A percentile compares a stretch with the other conserved stretches of the same genome.
Conservation (phyloP, 1,140 invertebrate species). For the Brachionus koreanus region DNA sequence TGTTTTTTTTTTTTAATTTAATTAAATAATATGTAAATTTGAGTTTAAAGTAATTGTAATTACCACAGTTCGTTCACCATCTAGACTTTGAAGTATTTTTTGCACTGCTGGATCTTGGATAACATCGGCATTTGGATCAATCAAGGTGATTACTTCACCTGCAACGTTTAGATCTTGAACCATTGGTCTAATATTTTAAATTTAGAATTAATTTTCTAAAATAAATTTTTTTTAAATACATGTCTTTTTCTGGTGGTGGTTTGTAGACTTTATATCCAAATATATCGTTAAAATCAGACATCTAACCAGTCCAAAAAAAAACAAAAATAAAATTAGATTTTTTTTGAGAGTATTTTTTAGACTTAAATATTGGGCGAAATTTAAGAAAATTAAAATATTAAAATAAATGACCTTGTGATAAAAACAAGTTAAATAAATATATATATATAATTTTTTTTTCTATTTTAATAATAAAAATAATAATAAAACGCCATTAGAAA, state of each 20-base stretch:
- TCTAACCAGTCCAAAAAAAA: slow-evolving; percentile 6
- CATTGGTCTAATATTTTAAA: slow-evolving; percentile 13
- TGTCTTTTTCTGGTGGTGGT: slow-evolving; percentile 42
- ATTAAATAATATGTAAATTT: neutral
- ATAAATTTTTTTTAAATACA: neutral
- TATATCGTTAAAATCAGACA: slow-evolving; percentile 42
- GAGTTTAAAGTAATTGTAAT: neutral
- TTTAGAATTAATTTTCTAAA: neutral
- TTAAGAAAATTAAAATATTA: neutral
- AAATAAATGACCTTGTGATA: neutral
- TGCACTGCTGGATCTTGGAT: slow-evolving; percentile 40
- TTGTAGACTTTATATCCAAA: slow-evolving; percentile 44
- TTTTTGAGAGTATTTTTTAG: neutral
- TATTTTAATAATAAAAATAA: neutral
- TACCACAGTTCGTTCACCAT: slow-evolving; percentile 43
- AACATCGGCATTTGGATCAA: slow-evolving; percentile 42
- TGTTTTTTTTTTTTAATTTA: neutral
- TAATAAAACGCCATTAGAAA: neutral
- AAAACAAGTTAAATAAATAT: neutral
- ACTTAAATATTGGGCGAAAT: neutral
- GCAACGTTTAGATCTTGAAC: slow-evolving; percentile 24
- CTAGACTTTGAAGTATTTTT: slow-evolving; percentile 31
- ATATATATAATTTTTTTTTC: no score
- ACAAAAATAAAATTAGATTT: neutral
- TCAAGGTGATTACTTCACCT: slow-evolving; percentile 36